Conservation (phyloP, 2,888 invertebrate species). For the Blastobasis adustella region DNA sequence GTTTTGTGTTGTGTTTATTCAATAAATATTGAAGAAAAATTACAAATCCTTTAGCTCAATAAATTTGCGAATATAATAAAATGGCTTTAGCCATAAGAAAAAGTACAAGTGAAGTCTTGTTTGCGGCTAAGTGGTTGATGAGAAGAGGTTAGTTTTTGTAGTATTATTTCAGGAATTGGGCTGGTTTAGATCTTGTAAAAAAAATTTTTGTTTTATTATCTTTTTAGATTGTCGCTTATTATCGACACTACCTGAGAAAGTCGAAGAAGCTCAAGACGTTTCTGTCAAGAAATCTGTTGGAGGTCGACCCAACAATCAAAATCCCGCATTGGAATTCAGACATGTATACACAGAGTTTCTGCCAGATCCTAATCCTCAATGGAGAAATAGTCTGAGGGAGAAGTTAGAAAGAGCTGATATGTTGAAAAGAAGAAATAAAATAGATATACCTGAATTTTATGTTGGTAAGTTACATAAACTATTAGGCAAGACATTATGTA, state of each 20-base stretch:
- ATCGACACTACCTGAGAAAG: slow-evolving; percentile 46
- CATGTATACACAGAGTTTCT: slow-evolving; percentile 93
- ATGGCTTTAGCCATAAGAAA: slow-evolving; percentile 53
- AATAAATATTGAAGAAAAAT: not conserved
- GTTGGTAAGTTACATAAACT: slow-evolving; percentile 79
- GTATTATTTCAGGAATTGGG: not conserved
- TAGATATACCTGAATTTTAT: slow-evolving; percentile 98
- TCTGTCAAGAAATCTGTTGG: slow-evolving; percentile 23
- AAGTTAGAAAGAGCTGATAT: slow-evolving; percentile 94
- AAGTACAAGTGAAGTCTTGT: slow-evolving; percentile 31
- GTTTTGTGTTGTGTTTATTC: not conserved
- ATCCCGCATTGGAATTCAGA: slow-evolving; percentile 73
- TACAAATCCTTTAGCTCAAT: too few relatives aligned
- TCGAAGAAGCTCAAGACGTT: slow-evolving; percentile 17
- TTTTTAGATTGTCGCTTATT: slow-evolving; percentile 41
- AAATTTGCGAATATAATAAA: not conserved
- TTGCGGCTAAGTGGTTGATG: slow-evolving; percentile 47
- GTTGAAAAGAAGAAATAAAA: slow-evolving; percentile 84
- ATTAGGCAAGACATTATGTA: too few relatives aligned
- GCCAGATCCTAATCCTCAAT: slow-evolving; percentile 86
- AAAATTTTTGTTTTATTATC: not conserved
- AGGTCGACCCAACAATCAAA: slow-evolving; percentile 25
- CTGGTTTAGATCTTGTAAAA: not conserved
- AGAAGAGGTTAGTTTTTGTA: slow-evolving; percentile 48
- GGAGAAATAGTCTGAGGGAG: slow-evolving; percentile 88